A percentile compares a stretch with the other conserved stretches of the same genome.
phyloP scores from a whole-genome alignment of 2,888 invertebrate genomes.

The Folsomia manolachei region DNA sequence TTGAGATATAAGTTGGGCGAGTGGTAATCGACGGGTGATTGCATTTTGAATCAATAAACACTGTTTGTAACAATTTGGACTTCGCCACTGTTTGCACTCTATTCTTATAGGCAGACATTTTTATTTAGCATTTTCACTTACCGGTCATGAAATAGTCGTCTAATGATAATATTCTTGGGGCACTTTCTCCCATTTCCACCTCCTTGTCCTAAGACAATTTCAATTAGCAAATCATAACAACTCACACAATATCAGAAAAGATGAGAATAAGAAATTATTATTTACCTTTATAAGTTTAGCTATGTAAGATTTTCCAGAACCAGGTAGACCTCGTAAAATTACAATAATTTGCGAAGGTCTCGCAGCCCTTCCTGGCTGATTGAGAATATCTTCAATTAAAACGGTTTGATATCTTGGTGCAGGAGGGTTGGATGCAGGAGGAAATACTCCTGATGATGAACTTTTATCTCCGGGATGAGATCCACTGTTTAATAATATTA shows the following conservation, averaged over 20 bases:
- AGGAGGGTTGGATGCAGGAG: conserved; percentile 25
- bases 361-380: conserved; percentile 72
- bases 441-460: not conserved
- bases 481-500: no score
- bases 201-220: conserved; percentile 61
- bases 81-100: no score
- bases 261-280: not conserved
- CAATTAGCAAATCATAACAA: not conserved
- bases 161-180: conserved; percentile 86
- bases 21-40: no score
- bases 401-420: conserved; percentile 54
- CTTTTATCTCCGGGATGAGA: not conserved
- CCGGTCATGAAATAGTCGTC: conserved; percentile 97
- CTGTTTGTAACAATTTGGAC: no score
- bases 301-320: conserved; percentile 88
- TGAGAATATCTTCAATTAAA: conserved; percentile 76
- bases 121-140: no score
- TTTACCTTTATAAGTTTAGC: conserved; percentile 79
- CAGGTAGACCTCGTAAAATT: conserved; percentile 87
- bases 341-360: conserved; percentile 79
- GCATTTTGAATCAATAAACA: no score
- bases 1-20: no score
- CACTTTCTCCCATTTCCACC: conserved; percentile 74
- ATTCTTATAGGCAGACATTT: no score
- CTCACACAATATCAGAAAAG: not conserved